Base-by-base conservation (phyloP, 2,888 invertebrate genomes). In the Trichopoda pennipes region DNA sequence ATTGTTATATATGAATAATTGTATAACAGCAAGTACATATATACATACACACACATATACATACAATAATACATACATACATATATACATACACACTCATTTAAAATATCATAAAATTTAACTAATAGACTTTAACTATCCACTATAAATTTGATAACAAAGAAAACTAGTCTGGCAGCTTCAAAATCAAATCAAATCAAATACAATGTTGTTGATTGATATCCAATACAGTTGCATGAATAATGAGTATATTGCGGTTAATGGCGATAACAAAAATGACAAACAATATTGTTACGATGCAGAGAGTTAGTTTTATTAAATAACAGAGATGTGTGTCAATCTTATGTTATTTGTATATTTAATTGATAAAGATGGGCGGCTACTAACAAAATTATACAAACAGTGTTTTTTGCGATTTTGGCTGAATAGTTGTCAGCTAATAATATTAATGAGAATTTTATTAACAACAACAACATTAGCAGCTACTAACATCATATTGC, bases 41-140 rank as follows among this genome's bases (percentile, higher is more conserved):
- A 14, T 14, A 12, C 42, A 16, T 14, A 3, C 3, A 17, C 32
- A 58, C 1, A 7, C 32, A 64, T 55, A n/a, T n/a, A n/a, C n/a
- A n/a, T n/a, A n/a, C n/a, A n/a, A n/a, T n/a, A n/a, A n/a, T n/a
- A n/a, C n/a, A n/a, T n/a, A n/a, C n/a, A n/a, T n/a, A n/a, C n/a
- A n/a, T n/a, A n/a, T n/a, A n/a, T n/a, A n/a, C n/a, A n/a, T n/a
- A n/a, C n/a, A n/a, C n/a, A n/a, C n/a, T n/a, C n/a, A n/a, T 60
- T 60, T 58, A 49, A 60, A 49, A 42, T 16, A 51, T 84, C 86
- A 86, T 74, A 38, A 38, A 47, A 66, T 12, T 17, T 55, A 55
- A 23, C 7, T 38, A 56, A 56, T 74, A 19, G 14, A 38, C 14
- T 16, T 87, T 88, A 88, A 86, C 86, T 87, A 90, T 88, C 84